Evolutionary conservation across 2,113 vertebrate species (phyloP).

Genomic region (Sinocyclocheilus rhinocerous): DNA sequence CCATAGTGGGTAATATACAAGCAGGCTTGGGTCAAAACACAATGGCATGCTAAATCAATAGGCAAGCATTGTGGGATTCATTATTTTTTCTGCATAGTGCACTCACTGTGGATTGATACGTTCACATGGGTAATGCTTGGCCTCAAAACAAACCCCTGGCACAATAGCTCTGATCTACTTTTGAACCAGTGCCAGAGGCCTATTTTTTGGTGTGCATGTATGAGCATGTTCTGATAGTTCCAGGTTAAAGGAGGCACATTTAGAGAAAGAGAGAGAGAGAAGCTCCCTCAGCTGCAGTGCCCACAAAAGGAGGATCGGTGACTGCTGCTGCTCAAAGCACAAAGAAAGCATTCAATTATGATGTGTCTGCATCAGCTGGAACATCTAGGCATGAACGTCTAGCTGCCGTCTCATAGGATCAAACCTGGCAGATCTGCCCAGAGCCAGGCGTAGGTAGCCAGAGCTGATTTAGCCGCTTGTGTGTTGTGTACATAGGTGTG

Average conservation of each 20-base stretch:
- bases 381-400: constrained; percentile 50
- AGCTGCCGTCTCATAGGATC: constrained; percentile 52
- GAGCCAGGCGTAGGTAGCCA: constrained; percentile 34
- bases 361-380: constrained; percentile 52
- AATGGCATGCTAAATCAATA: not conserved
- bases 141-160: constrained; percentile 40
- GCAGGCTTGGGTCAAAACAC: not conserved
- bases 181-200: constrained; percentile 48
- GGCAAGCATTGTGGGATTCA: not conserved
- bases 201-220: constrained; percentile 47
- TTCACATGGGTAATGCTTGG: constrained; percentile 29
- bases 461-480: constrained; percentile 48
- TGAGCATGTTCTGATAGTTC: constrained; percentile 47
- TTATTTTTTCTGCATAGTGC: constrained; percentile 7
- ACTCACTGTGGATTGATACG: constrained; percentile 6
- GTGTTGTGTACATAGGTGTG: constrained; percentile 37
- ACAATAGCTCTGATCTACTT: constrained; percentile 32
- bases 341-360: constrained; percentile 57
- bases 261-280: constrained; percentile 22
- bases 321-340: constrained; percentile 47
- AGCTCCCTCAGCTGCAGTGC: constrained; percentile 38
- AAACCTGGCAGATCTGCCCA: constrained; percentile 53
- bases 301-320: constrained; percentile 30
- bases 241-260: constrained; percentile 52
- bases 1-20: not conserved